Percentiles rank a stretch among this genome's conserved stretches.
Evolutionary conservation across 1,140 invertebrate genomes (phyloP).

Genomic region (Dryas iulia): DNA sequence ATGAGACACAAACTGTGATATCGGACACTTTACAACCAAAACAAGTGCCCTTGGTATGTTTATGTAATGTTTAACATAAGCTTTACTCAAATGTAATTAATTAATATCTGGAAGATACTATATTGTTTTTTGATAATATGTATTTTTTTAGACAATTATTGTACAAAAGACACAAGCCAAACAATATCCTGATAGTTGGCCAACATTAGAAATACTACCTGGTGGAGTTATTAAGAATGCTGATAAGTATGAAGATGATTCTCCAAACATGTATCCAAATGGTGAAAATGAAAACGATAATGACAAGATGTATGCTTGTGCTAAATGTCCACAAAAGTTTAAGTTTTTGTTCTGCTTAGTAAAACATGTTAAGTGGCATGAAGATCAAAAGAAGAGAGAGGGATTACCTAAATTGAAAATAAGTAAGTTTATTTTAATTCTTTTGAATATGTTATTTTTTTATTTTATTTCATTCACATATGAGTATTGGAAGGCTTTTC

Average conservation of each 20-base stretch:
- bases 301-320: conserved; percentile 65
- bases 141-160: conserved; percentile 18
- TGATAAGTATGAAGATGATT: conserved; percentile 42
- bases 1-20: conserved; percentile 8
- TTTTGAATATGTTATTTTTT: too few relatives aligned
- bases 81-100: neutral
- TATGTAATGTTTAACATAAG: neutral
- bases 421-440: conserved; percentile 44
- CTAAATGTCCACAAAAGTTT: conserved; percentile 64
- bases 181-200: conserved; percentile 51
- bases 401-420: conserved; percentile 30
- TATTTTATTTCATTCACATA: too few relatives aligned
- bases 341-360: conserved; percentile 54
- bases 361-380: conserved; percentile 64
- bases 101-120: neutral
- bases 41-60: conserved; percentile 8
- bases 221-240: conserved; percentile 62
- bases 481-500: too few relatives aligned
- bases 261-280: conserved; percentile 11
- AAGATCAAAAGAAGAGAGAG: conserved; percentile 42
- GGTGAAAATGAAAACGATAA: conserved; percentile 18
- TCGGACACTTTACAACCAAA: conserved; percentile 1
- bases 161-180: conserved; percentile 22
- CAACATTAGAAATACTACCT: conserved; percentile 62
- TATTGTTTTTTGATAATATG: neutral